These are phyloP conservation scores for Tryphoninae sp. DNA, from an alignment of 2,888 invertebrate genomes.

Conservation along the genomic window DNA sequence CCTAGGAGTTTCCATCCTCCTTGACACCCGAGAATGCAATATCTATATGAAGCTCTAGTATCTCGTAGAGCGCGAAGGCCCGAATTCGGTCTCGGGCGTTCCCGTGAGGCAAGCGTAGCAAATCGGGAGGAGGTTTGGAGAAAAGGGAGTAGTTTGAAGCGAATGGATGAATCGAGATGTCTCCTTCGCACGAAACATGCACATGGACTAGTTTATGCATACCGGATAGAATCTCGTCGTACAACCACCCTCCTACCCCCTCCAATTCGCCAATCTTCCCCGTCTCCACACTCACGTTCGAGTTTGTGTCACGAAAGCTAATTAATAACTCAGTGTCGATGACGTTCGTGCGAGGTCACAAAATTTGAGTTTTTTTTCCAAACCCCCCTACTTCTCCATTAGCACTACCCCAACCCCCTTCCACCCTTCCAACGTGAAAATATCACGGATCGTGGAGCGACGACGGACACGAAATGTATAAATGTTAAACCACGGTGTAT, in stretches of 20 bases:
- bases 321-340: constrained; percentile 57
- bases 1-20: constrained; percentile 34
- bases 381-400: too few relatives aligned
- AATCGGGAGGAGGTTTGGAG: not conserved
- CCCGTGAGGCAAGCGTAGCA: constrained; percentile 24
- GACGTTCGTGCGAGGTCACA: constrained; percentile 1
- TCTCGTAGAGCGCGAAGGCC: not conserved
- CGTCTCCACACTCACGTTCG: not conserved
- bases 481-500: constrained; percentile 26
- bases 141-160: not conserved
- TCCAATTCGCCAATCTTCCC: too few relatives aligned
- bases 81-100: constrained; percentile 1
- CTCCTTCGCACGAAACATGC: not conserved
- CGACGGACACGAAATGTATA: constrained; percentile 20
- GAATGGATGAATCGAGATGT: constrained; percentile 42
- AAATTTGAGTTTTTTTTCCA: too few relatives aligned
- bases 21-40: not conserved
- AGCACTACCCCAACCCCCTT: not conserved
- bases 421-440: not conserved
- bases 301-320: constrained; percentile 62
- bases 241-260: not conserved
- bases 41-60: not conserved
- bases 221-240: constrained; percentile 15
- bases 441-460: constrained; percentile 11
- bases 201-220: constrained; percentile 14